Conservation (phyloP, 2,888 invertebrate species). For the Biston betularia region DNA sequence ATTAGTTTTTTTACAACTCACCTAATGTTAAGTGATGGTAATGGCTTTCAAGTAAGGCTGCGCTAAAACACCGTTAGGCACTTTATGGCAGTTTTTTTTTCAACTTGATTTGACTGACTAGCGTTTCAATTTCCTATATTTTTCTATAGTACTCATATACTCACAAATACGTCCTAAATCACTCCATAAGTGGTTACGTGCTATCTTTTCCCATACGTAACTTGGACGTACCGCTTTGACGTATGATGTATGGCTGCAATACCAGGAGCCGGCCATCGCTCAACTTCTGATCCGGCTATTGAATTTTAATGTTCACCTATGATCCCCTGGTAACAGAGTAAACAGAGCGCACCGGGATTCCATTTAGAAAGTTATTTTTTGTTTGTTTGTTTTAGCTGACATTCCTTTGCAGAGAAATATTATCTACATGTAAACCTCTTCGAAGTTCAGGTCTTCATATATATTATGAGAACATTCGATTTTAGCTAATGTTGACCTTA, state of each 20-base stretch:
- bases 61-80: too few relatives aligned
- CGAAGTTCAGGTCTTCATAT: too few relatives aligned
- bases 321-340: conserved; percentile 26
- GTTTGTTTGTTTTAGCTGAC: conserved; percentile 11
- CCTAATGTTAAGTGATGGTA: too few relatives aligned
- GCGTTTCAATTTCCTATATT: background rate
- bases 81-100: too few relatives aligned
- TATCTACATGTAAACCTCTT: background rate
- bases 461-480: too few relatives aligned
- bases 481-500: too few relatives aligned
- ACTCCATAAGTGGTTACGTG: conserved; percentile 13
- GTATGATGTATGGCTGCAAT: conserved; percentile 28
- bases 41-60: too few relatives aligned
- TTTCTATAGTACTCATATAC: background rate
- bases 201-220: conserved; percentile 22
- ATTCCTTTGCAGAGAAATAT: background rate
- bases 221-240: conserved; percentile 10
- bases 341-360: conserved; percentile 19
- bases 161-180: conserved; percentile 14
- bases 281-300: conserved; percentile 26
- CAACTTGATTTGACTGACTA: too few relatives aligned
- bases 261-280: conserved; percentile 36
- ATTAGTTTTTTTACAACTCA: too few relatives aligned
- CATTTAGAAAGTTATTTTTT: conserved; percentile 1
- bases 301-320: conserved; percentile 35